phyloP scores from a whole-genome alignment of 2,113 vertebrate species.

The Pygoscelis antarcticus region DNA sequence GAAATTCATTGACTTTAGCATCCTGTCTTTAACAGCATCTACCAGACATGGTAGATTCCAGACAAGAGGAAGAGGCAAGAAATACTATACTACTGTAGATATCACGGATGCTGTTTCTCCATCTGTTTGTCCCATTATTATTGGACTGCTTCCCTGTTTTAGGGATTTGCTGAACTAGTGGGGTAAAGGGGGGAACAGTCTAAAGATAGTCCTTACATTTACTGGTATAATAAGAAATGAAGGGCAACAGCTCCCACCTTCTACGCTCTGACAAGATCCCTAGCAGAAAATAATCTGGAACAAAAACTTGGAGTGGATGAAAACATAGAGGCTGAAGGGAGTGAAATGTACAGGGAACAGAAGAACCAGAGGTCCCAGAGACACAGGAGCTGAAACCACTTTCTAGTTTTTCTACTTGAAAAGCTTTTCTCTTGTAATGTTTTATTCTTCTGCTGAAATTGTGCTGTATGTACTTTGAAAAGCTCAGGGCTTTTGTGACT shows the following conservation, averaged over 20 bases:
- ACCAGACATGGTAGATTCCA: background rate
- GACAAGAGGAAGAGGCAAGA: conserved; percentile 22
- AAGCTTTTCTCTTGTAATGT: background rate
- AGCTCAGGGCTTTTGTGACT: background rate
- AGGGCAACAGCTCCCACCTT: background rate
- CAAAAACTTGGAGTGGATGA: background rate
- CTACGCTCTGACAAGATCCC: background rate
- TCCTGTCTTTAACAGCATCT: background rate
- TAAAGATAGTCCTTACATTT: background rate
- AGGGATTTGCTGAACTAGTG: background rate
- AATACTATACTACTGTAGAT: background rate
- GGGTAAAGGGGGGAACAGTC: background rate
- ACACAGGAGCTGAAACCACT: background rate
- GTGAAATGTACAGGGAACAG: background rate
- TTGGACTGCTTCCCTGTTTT: conserved; percentile 1
- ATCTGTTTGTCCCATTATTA: conserved; percentile 3
- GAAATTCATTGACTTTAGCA: background rate
- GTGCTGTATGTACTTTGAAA: background rate
- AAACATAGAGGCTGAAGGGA: background rate
- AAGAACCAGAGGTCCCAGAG: background rate
- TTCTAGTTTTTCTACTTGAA: background rate
- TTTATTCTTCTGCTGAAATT: background rate
- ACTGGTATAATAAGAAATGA: background rate
- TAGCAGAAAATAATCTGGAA: background rate
- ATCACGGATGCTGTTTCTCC: background rate